Conservation (phyloP, 2,888 invertebrate genomes). For the Trichacis sp. region DNA sequence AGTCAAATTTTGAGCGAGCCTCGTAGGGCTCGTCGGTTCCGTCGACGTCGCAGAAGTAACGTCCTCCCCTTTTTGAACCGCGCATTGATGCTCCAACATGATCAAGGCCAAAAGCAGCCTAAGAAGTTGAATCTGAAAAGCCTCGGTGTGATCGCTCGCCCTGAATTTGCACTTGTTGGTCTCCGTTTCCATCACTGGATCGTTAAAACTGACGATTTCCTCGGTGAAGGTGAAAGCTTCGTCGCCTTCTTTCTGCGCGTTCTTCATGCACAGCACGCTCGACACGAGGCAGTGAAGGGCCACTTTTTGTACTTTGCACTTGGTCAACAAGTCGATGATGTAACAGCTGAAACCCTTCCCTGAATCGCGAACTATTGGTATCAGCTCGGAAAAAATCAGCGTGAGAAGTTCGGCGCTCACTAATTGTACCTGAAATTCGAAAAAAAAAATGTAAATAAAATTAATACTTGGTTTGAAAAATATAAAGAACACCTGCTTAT, state of each 20-base stretch:
- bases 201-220: conserved; percentile 80
- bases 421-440: conserved; percentile 75
- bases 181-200: conserved; percentile 70
- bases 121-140: conserved; percentile 77
- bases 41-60: conserved; percentile 47
- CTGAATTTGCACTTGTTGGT: conserved; percentile 72
- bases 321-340: conserved; percentile 79
- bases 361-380: conserved; percentile 80
- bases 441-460: background rate
- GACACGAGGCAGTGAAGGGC: conserved; percentile 84
- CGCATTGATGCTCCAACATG: conserved; percentile 81
- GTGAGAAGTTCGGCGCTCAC: conserved; percentile 81
- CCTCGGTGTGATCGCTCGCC: conserved; percentile 76
- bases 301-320: conserved; percentile 87
- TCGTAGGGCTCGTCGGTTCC: conserved; percentile 55
- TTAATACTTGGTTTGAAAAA: background rate
- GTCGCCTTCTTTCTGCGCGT: conserved; percentile 66
- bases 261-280: conserved; percentile 75
- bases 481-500: no score
- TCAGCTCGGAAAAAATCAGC: conserved; percentile 79
- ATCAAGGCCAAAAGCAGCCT: conserved; percentile 79
- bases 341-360: conserved; percentile 83
- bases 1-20: conserved; percentile 56
- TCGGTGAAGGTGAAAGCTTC: conserved; percentile 78
- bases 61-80: conserved; percentile 70